These are phyloP conservation scores for Harpagoxenus sublaevis DNA, from an alignment of 2,888 invertebrate species.

Conservation along the genomic window DNA sequence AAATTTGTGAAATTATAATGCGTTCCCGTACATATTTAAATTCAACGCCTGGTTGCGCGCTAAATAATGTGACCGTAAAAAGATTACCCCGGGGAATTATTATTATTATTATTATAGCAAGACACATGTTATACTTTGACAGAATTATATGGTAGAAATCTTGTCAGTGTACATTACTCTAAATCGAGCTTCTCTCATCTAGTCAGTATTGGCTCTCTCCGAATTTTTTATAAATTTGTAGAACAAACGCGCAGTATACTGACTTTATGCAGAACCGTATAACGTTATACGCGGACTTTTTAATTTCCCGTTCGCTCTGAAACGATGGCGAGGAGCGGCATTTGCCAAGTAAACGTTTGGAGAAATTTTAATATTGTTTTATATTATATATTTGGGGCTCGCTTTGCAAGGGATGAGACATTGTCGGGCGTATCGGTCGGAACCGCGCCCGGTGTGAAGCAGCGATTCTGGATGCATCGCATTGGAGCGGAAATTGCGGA, in stretches of 20 bases:
- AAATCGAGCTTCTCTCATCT: background rate
- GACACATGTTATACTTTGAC: background rate
- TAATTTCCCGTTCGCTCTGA: constrained; percentile 1
- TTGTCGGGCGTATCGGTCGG: background rate
- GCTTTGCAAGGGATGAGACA: background rate
- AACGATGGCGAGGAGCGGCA: background rate
- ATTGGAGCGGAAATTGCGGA: constrained; percentile 16
- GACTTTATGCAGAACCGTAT: background rate
- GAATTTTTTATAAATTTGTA: background rate
- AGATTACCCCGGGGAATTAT: background rate
- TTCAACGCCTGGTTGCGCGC: too few species aligned
- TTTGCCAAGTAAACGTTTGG: background rate
- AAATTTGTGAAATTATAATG: constrained; percentile 12
- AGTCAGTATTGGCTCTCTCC: background rate
- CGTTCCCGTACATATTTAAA: background rate
- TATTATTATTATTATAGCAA: background rate
- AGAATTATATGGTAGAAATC: background rate
- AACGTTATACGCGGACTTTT: background rate
- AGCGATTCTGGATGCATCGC: background rate
- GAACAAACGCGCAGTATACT: background rate
- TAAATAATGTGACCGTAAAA: background rate
- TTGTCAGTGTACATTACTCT: background rate
- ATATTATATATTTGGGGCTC: background rate
- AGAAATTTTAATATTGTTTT: constrained; percentile 13
- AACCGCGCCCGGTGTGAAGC: background rate